Base-by-base conservation (phyloP, 2,888 invertebrate genomes). In the Parnassius glacialis region DNA sequence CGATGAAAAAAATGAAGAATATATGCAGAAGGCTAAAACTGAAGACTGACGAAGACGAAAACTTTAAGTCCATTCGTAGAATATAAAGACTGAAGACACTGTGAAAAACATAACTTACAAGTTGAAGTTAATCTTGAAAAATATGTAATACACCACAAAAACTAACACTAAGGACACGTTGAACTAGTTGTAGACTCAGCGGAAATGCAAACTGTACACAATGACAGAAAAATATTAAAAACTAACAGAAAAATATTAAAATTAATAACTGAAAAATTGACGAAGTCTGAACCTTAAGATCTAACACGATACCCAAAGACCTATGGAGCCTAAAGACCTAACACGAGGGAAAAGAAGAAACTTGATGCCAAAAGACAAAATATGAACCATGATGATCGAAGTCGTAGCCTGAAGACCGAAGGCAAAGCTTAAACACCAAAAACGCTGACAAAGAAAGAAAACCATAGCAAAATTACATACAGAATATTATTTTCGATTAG, bases 71-170 rank as follows among this genome's bases (percentile, higher is more conserved):
- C 47, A 52, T 62, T 57, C 62, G 13, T 5, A 12, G 52, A 52
- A 52, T 12, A 11, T 5, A 41, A 52, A 52, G 25, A 52, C 10
- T n/a, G 16, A 41, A 9, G 11, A 41, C 41, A 0, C 25, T 9
- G 9, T 5, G 41, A 10, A 11, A 13, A 54, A 59, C 48, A 56
- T 41, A 59, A 65, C 57, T 50, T 51, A 66, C 65, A 61, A 68
- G n/a, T 25, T 2, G 20, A 25, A 7, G 3, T 3, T 20, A 20
- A 34, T 34, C 42, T 52, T 48, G 52, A 59, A 56, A 41, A 59
- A 10, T 20, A 20, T 9, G 52, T 47, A 3, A 20, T 20, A 20
- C 20, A 20, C 11, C 1, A 20, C 16, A 5, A 50, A 50, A 9
- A 9, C 10, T 16, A 51, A 54, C 25, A 45, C 9, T 11, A 25